Evolutionary conservation across 2,797 vertebrate species (phyloP).

Genomic region (Lacerta agilis): DNA sequence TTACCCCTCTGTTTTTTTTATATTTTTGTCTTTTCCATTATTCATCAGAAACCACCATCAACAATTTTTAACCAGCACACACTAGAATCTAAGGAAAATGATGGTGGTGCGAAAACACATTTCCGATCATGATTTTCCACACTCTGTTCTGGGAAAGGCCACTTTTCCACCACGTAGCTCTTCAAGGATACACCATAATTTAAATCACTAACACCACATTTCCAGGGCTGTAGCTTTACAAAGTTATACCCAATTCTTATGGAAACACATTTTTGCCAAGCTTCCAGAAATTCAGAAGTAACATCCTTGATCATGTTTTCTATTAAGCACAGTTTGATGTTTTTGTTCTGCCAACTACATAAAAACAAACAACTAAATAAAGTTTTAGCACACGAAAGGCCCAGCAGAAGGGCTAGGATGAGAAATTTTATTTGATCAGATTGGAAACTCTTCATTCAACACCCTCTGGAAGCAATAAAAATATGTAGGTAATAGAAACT

Average conservation of each 20-base stretch:
- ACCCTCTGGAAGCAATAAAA: slow-evolving; percentile 17
- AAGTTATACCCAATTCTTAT: neutral
- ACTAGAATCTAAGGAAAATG: slow-evolving; percentile 15
- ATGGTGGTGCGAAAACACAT: neutral
- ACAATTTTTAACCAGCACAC: slow-evolving; percentile 32
- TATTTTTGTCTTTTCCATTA: neutral
- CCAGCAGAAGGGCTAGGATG: neutral
- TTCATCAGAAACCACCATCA: neutral
- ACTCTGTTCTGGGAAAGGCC: slow-evolving; percentile 8
- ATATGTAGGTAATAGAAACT: neutral
- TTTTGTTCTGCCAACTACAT: neutral
- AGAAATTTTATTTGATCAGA: neutral
- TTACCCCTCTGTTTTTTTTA: neutral
- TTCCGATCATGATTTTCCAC: slow-evolving; percentile 15
- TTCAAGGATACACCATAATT: neutral
- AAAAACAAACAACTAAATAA: neutral
- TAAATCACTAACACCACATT: slow-evolving; percentile 32
- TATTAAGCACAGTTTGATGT: neutral
- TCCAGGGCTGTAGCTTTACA: rapidly evolving
- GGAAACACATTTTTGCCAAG: neutral
- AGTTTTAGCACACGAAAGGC: neutral
- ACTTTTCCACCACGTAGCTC: neutral
- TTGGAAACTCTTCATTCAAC: slow-evolving; percentile 18
- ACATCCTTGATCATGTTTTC: neutral
- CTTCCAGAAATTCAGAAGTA: neutral